These are phyloP conservation scores for Euclidia mi DNA, from an alignment of 2,888 invertebrate species.

Conservation along the genomic window DNA sequence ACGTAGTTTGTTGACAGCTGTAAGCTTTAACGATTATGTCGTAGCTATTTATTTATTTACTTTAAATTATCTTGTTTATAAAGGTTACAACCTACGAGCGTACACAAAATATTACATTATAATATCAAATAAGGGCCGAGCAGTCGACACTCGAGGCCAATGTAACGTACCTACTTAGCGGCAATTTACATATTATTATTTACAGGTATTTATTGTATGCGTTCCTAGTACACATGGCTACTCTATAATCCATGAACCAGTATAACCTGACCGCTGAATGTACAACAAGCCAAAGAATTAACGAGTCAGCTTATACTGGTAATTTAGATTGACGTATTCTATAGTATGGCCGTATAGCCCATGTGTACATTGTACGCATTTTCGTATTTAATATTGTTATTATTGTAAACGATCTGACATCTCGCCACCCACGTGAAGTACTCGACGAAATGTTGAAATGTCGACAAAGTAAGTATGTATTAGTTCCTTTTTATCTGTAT, in stretches of 20 bases:
- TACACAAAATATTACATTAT: conserved; percentile 37
- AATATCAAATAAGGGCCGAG: conserved; percentile 45
- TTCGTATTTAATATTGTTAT: conserved; percentile 9
- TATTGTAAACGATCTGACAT: conserved; percentile 8
- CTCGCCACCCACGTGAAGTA: conserved; percentile 13
- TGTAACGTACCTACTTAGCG: conserved; percentile 24
- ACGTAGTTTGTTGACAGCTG: conserved; percentile 1
- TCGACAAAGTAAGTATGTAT: too few relatives aligned
- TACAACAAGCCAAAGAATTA: too few relatives aligned
- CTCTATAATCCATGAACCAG: too few relatives aligned
- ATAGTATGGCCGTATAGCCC: too few relatives aligned
- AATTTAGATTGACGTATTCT: too few relatives aligned
- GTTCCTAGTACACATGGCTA: too few relatives aligned
- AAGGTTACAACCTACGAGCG: conserved; percentile 32
- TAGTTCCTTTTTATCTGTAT: too few relatives aligned
- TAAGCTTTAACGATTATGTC: conserved; percentile 18
- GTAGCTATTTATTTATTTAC: conserved; percentile 26
- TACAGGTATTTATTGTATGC: conserved; percentile 23
- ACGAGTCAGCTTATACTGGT: too few relatives aligned
- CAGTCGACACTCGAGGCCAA: conserved; percentile 45
- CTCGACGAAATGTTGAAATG: conserved; percentile 5
- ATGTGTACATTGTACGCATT: conserved; percentile 6
- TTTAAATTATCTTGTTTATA: conserved; percentile 25
- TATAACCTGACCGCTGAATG: too few relatives aligned
- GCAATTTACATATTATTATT: conserved; percentile 49